Conservation (phyloP, 2,888 invertebrate species). For the Liopterus haemorrhoidalis region DNA sequence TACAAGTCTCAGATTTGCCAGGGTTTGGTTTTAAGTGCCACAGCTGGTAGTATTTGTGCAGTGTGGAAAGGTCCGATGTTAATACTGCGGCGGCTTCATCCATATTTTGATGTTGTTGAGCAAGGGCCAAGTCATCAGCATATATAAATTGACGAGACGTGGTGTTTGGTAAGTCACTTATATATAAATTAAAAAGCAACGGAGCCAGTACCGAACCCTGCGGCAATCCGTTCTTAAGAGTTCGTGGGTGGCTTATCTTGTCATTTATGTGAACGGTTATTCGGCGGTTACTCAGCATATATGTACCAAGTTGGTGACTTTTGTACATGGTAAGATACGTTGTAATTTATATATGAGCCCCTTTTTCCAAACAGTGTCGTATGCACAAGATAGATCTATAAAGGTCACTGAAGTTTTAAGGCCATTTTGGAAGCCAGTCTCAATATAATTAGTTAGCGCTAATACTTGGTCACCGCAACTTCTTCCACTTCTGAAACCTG, state of each 20-base stretch:
- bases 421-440: conserved; percentile 18
- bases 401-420: conserved; percentile 20
- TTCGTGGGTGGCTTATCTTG: not conserved
- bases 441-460: conserved; percentile 19
- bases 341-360: not conserved
- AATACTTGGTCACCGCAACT: conserved; percentile 22
- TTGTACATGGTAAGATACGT: not conserved
- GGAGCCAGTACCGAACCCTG: not conserved
- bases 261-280: not conserved
- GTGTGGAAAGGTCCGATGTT: not conserved
- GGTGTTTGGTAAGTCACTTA: not conserved
- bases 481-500: conserved; percentile 18
- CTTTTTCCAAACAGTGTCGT: conserved; percentile 24
- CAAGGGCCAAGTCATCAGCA: not conserved
- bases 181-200: not conserved
- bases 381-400: conserved; percentile 18
- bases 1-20: not conserved
- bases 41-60: not conserved
- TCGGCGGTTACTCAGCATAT: not conserved
- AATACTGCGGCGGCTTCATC: not conserved
- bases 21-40: not conserved
- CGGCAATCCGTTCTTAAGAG: not conserved
- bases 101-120: not conserved
- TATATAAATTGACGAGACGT: not conserved
- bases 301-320: not conserved